A percentile compares a stretch with the other conserved stretches of the same genome.
Conservation (phyloP, 2,113 vertebrate genomes). For the Pachypanchax playfairii region DNA sequence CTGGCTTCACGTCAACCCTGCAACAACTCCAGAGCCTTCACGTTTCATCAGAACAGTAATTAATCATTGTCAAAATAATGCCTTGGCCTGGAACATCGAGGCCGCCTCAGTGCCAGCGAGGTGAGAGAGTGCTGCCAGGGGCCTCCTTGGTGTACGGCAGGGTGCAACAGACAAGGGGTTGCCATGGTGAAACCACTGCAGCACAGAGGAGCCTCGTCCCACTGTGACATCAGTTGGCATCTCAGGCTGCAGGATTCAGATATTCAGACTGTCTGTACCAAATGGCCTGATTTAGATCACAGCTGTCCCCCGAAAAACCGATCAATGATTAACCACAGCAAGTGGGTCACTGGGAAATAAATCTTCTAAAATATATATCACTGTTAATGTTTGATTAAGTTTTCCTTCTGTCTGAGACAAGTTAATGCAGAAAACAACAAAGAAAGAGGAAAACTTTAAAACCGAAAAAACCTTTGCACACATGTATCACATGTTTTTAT, state of each 20-base stretch:
- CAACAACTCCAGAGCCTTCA: constrained; percentile 77
- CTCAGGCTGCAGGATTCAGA: constrained; percentile 21
- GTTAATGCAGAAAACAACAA: too few relatives aligned
- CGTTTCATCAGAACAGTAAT: constrained; percentile 78
- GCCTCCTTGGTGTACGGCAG: constrained; percentile 35
- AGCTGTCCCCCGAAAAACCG: background rate
- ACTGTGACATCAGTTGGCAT: constrained; percentile 46
- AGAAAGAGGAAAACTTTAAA: too few relatives aligned
- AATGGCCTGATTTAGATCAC: background rate
- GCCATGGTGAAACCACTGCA: constrained; percentile 52
- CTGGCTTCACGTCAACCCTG: constrained; percentile 64
- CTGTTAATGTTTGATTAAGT: background rate
- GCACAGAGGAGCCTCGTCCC: constrained; percentile 27
- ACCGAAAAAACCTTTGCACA: too few relatives aligned
- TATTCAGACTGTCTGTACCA: constrained; percentile 1
- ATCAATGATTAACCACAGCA: background rate
- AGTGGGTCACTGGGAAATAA: background rate
- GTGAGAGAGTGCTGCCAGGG: constrained; percentile 50
- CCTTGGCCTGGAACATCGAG: constrained; percentile 55
- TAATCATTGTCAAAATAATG: constrained; percentile 77
- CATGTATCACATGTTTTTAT: too few relatives aligned
- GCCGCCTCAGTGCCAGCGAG: constrained; percentile 37
- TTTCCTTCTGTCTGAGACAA: too few relatives aligned
- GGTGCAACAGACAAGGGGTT: constrained; percentile 44
- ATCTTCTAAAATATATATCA: background rate